Base-by-base conservation (phyloP, 2,797 vertebrate species). In the Brachymystax lenok region DNA sequence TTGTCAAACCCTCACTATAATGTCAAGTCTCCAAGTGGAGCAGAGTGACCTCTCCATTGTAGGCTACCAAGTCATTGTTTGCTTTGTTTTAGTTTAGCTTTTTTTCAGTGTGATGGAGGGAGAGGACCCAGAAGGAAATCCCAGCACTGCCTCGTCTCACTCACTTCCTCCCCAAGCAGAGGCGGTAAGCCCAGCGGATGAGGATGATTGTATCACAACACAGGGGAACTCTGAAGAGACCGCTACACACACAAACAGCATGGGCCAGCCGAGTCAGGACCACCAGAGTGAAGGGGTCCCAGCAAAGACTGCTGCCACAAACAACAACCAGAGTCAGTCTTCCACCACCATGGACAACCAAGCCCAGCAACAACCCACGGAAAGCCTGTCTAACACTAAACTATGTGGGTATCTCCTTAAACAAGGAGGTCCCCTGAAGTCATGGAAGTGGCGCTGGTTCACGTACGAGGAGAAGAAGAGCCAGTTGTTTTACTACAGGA, bases 381-480 rank as follows among this genome's bases (percentile, higher is more conserved):
- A 80, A n/a, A 24, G 63, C 6, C 5, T 3, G 28, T 33, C 19
- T 5, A 82, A 77, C 33, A 70, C 93, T 83, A 95, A 91, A 82
- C 95, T 99, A 5, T 99, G 97, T 16, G 98, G 98, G 4, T 99
- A 96, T 85, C 93, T 99, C 73, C 93, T 94, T 83, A 99, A 99
- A 84, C 93, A 95, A 69, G 97, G 94, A 0, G 97, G 97, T 0
- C 96, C 97, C 0, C 93, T 99, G 46, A 96, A 91, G 82, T 84
- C 94, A 46, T 99, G 97, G 97, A 99, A 99, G 83, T 95, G 90
- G 74, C 96, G 98, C 24, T 99, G 98, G 97, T 99, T 99, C 84
- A 92, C 90, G 35, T 98, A 96, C 0, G 96, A 98, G 78, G 95
- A 96, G 84, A 94, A 92, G 76, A 96, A 94, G 80, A 96, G 97